A percentile compares a stretch with the other conserved stretches of the same genome.
Conservation (phyloP, 2,113 vertebrate species). For the Hypomesus transpacificus region DNA sequence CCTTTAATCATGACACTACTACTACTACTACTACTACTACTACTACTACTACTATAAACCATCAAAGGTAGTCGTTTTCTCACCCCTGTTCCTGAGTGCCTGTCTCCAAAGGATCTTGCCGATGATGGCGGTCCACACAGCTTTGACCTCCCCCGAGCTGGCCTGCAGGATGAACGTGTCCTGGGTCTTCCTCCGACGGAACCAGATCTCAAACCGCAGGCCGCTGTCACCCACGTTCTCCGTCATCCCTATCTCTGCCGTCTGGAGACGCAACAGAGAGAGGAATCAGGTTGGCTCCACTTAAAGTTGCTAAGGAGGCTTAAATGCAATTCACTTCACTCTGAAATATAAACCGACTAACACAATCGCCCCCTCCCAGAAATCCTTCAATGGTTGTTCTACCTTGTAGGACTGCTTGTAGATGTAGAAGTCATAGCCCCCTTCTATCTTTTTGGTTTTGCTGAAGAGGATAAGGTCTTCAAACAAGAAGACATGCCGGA, state of each 20-base stretch:
- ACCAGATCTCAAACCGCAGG: constrained; percentile 85
- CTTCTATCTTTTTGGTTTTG: constrained; percentile 80
- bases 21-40: too few relatives aligned
- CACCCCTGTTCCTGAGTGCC: constrained; percentile 81
- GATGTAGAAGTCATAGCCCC: constrained; percentile 78
- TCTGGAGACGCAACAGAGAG: constrained; percentile 53
- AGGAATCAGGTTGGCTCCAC: background rate
- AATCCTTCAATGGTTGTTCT: constrained; percentile 10
- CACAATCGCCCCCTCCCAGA: background rate
- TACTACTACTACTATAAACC: too few relatives aligned
- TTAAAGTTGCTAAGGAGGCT: background rate
- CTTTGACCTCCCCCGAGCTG: constrained; percentile 73
- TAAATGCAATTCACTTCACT: background rate
- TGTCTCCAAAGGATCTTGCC: constrained; percentile 83
- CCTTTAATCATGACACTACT: too few relatives aligned
- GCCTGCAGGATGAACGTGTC: constrained; percentile 83
- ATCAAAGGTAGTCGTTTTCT: constrained; percentile 1
- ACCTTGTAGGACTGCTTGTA: constrained; percentile 85
- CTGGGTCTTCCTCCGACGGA: constrained; percentile 78
- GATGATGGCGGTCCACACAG: constrained; percentile 74
- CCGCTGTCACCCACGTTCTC: constrained; percentile 81
- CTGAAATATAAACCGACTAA: too few relatives aligned
- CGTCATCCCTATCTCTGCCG: constrained; percentile 81
- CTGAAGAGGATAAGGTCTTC: constrained; percentile 86
- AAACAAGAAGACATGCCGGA: constrained; percentile 81